phyloP scores from a whole-genome alignment of 2,888 invertebrate species.

The Isotomurus palustris region DNA sequence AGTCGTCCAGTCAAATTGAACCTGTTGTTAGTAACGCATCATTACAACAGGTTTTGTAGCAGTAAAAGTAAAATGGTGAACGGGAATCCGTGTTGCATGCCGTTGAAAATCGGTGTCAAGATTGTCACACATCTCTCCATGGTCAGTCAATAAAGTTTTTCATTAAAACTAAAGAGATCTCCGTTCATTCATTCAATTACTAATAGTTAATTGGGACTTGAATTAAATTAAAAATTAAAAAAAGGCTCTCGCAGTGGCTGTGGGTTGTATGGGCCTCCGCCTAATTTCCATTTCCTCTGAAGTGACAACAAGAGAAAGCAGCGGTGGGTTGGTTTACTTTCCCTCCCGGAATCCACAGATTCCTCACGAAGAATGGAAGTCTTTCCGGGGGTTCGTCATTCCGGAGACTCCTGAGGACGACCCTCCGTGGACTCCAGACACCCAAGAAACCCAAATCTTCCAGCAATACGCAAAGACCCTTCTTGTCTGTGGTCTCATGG shows the following conservation, averaged over 20 bases:
- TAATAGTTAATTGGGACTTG: too few relatives aligned
- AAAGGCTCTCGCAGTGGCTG: constrained; percentile 32
- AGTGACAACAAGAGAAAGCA: constrained; percentile 25
- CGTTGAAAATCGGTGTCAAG: constrained; percentile 35
- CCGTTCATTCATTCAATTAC: too few relatives aligned
- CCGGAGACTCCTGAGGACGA: constrained; percentile 14
- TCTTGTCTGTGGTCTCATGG: constrained; percentile 33
- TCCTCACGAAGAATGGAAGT: background rate
- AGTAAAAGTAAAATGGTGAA: too few relatives aligned
- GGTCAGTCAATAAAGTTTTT: constrained; percentile 23
- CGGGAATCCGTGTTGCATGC: constrained; percentile 40
- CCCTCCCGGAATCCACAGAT: constrained; percentile 5
- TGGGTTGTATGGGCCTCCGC: constrained; percentile 31
- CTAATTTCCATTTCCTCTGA: constrained; percentile 36
- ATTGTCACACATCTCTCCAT: constrained; percentile 39
- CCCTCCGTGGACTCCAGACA: background rate
- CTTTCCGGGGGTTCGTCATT: background rate
- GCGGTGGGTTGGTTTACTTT: too few relatives aligned
- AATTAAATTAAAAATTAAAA: background rate
- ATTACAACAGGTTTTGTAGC: too few relatives aligned
- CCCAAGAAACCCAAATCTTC: too few relatives aligned
- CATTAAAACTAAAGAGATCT: too few relatives aligned
- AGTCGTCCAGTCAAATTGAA: too few relatives aligned
- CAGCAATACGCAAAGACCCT: constrained; percentile 34
- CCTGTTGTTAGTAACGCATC: too few relatives aligned